phyloP scores from a whole-genome alignment of 1,140 invertebrate species.

The Panagrolaimus sp. region DNA sequence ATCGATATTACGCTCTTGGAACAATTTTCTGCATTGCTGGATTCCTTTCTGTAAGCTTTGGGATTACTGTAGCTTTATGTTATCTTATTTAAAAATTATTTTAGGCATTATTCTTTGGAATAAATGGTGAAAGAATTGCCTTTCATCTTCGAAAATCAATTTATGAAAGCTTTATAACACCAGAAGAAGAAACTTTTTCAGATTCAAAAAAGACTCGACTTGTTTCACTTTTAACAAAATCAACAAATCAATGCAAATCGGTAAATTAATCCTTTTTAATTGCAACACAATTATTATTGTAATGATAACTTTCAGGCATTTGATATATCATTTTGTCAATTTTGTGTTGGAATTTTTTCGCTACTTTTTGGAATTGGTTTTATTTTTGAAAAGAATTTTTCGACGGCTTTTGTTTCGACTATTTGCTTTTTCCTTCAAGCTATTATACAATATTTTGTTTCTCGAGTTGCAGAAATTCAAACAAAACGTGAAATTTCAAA shows the following conservation, averaged over 20 bases:
- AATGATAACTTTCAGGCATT: background rate
- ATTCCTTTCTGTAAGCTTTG: background rate
- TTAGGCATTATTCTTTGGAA: background rate
- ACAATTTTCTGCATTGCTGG: background rate
- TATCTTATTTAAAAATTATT: background rate
- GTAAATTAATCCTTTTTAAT: background rate
- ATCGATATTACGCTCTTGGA: background rate
- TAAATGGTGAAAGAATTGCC: slow-evolving; percentile 10
- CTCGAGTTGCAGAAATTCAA: background rate
- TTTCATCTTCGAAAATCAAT: background rate
- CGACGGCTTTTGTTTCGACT: background rate
- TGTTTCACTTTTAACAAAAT: background rate
- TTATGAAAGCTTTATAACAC: background rate
- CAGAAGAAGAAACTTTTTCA: background rate
- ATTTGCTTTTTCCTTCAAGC: slow-evolving; percentile 6
- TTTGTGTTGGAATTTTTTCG: background rate
- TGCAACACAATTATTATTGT: background rate
- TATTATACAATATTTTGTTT: background rate
- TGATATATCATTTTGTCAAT: background rate
- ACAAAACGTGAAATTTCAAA: background rate
- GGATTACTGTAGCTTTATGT: background rate
- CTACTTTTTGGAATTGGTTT: background rate
- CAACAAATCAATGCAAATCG: background rate
- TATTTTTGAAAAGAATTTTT: background rate
- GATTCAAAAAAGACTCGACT: background rate